Evolutionary conservation across 1,140 invertebrate species (phyloP).

Genomic region (Vanessa tameamea): DNA sequence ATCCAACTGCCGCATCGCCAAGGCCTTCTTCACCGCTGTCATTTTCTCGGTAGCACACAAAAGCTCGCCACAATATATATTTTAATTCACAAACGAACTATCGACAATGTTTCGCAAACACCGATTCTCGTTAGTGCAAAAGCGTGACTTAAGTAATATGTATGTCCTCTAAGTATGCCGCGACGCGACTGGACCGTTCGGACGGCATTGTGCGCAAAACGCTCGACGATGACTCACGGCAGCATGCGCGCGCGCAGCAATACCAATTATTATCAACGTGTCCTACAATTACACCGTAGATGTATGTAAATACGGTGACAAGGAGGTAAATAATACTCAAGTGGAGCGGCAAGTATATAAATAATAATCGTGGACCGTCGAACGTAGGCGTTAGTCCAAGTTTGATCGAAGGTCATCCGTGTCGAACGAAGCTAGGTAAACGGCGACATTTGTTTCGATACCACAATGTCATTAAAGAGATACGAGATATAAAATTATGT

Average conservation of each 20-base stretch:
- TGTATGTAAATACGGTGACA: constrained; percentile 69
- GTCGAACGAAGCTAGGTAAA: constrained; percentile 35
- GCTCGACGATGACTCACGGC: constrained; percentile 68
- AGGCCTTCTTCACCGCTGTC: constrained; percentile 82
- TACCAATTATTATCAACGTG: constrained; percentile 68
- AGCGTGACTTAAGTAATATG: constrained; percentile 62
- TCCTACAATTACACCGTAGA: constrained; percentile 68
- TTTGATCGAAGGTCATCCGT: constrained; percentile 51
- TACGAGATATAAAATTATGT: constrained; percentile 37
- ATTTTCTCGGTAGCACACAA: constrained; percentile 54
- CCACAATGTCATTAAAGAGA: constrained; percentile 25
- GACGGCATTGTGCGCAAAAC: constrained; percentile 72
- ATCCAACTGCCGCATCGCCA: constrained; percentile 86
- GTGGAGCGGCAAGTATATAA: constrained; percentile 50
- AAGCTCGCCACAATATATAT: constrained; percentile 25
- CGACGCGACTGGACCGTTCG: constrained; percentile 73
- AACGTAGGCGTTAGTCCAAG: constrained; percentile 56
- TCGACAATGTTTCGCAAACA: constrained; percentile 31
- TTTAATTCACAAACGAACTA: constrained; percentile 54
- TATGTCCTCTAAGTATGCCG: constrained; percentile 74
- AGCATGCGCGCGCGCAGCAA: constrained; percentile 69
- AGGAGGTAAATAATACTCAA: constrained; percentile 71
- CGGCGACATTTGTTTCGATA: constrained; percentile 33
- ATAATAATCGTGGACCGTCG: constrained; percentile 61
- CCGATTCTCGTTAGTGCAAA: constrained; percentile 40